Evolutionary conservation across 2,888 invertebrate genomes (phyloP), one percentile per base, ranked within the genome.

Genomic region (Hoplodrina blanda): DNA sequence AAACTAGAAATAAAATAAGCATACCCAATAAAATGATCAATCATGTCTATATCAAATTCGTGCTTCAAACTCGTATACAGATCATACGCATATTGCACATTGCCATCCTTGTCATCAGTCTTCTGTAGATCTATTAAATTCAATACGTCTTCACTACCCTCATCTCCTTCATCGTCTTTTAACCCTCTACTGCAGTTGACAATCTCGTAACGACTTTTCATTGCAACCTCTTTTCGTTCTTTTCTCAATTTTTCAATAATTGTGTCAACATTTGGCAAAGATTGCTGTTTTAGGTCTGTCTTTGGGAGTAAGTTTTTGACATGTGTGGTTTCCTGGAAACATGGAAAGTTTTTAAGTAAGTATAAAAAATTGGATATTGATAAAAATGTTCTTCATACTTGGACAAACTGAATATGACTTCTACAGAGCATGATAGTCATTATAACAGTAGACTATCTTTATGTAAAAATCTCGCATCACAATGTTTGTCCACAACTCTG

Each of bases 11-110:
- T 25, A 25, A 70, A 33, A 17, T 10, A 57, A 56, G 80, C 87
- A 74, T 71, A 96, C 96, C 95, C 91, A 5, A 95, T 90, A 70
- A 95, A 82, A 78, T 94, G 89, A 87, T 96, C 95, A 79, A 96
- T 82, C 93, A 94, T 93, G 10, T 91, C 90, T 37, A 94, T 90
- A 87, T 95, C 93, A 87, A 96, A 94, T 69, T 94, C 94, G 55
- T 91, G 86, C 73, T 91, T 93, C 1, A 92, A 90, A 6, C 94
- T 89, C 7, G 92, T 91, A 69, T 96, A 96, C 62, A 96, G 72
- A 79, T 96, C 96, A 79, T 95, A 96, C 4, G 92, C 94, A 86
- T 93, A 95, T 66, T 93, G 88, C 0, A 86, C 88, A 77, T 91
- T 85, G 0, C 80, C 82, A 62, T 89, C 87, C 17, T 86, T 88